Evolutionary conservation across 92 coral and sea anemone genomes (phyloP), one percentile per base, ranked within the genome.

Genomic region (Siderastrea radians): DNA sequence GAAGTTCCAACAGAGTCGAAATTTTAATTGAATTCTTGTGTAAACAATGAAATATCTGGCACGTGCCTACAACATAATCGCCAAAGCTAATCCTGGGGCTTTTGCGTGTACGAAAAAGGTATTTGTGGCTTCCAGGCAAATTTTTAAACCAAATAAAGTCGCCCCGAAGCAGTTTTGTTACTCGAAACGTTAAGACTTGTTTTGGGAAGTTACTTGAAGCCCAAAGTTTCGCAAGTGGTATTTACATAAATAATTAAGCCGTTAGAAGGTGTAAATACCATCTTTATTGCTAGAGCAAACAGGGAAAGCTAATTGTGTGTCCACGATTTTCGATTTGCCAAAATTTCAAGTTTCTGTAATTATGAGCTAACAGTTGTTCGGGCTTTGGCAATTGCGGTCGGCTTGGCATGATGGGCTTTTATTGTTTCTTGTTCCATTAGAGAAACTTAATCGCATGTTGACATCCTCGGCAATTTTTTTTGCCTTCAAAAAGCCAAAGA

Each of bases 201-300:
- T 64, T 80, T 80, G 58, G 66, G 52, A 14, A 6, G 17, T 66
- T 66, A 64, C 60, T 52, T 55, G 91, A 90, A 88, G 74, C 84
- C 89, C 73, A 78, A 88, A 80, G 89, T 73, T 61, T 70, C 64
- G 75, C 83, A 84, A 91, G 92, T 81, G 78, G 78, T 91, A 95
- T 95, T 95, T 93, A 95, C 98, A 95, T 95, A 95, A 93, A 93
- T 93, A 90, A 83, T 88, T 72, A 87, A 90, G 87, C 80, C 92
- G 85, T 83, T 71, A 83, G 88, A 78, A 76, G 81, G 96, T 93
- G 93, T 79, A 93, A 95, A 95, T 88, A 87, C 92, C 81, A 67
- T 81, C 92, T 84, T 95, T 88, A 83, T 93, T 84, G 75, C 87
- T 65, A 45, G 83, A 87, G 85, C 90, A 83, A 87, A 87, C 90